Evolutionary conservation across 2,797 vertebrate species (phyloP).

Genomic region (Protosalanx chinensis): DNA sequence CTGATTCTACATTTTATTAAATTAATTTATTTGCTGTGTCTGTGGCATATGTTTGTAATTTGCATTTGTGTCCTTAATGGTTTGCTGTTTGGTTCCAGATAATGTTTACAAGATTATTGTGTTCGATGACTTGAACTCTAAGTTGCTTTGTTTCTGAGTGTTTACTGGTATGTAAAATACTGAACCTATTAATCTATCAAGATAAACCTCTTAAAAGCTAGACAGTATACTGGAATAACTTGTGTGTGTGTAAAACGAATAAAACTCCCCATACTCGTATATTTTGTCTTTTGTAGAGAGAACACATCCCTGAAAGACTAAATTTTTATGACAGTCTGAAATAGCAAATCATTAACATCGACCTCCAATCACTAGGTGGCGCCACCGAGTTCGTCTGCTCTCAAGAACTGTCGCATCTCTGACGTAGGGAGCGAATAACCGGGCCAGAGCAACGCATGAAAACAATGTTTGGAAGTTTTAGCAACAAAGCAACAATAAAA

Average conservation of each 20-base stretch:
- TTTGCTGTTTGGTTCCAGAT: slow-evolving; percentile 35
- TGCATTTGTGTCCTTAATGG: slow-evolving; percentile 36
- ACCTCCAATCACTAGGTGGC: slow-evolving; percentile 50
- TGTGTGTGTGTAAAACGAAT: slow-evolving; percentile 51
- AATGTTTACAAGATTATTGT: slow-evolving; percentile 47
- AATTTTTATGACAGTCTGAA: no score
- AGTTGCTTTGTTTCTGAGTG: slow-evolving; percentile 36
- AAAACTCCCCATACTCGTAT: slow-evolving; percentile 37
- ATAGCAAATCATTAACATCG: not conserved
- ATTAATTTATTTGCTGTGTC: slow-evolving; percentile 57
- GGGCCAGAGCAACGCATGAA: slow-evolving; percentile 21
- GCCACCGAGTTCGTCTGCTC: slow-evolving; percentile 31
- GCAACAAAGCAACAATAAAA: not conserved
- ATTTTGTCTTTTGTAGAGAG: no score
- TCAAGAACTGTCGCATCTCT: slow-evolving; percentile 40
- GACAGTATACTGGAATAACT: slow-evolving; percentile 24
- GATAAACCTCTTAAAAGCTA: slow-evolving; percentile 10
- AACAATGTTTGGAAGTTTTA: not conserved
- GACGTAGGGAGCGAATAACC: slow-evolving; percentile 26
- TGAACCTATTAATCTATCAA: slow-evolving; percentile 11
- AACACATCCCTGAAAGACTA: no score
- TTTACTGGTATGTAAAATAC: slow-evolving; percentile 36
- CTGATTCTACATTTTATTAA: slow-evolving; percentile 20
- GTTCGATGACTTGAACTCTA: slow-evolving; percentile 16
- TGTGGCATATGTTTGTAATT: slow-evolving; percentile 43